Evolutionary conservation across 2,888 invertebrate species (phyloP), one percentile per base, ranked within the genome.

Genomic region (Orchesellides sinensis): DNA sequence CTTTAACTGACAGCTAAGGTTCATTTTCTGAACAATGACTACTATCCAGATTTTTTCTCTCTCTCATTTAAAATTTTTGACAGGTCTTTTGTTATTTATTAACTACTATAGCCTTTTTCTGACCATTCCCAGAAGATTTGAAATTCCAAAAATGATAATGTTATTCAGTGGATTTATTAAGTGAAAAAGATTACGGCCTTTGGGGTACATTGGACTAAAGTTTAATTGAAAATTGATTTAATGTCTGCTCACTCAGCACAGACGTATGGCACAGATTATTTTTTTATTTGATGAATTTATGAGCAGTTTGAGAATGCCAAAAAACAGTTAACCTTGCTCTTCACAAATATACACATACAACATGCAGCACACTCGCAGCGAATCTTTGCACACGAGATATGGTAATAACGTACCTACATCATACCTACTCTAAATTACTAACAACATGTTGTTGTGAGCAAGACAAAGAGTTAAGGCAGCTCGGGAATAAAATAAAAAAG

Each of bases 161-260:
- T 54, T 45, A 61, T 54, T 68, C 40, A 61, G 5, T 29, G 32
- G 10, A 61, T 32, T 40, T 21, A 63, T 61, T 23, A 40, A 35
- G 63, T 63, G 35, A 40, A 35, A n/a, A 63, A 49, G 35, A 23
- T 8, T 23, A 21, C 5, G 25, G 10, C 25, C 4, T 8, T 1
- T 23, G n/a, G 25, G 25, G 23, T 19, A 40, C 25, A 12, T 72
- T 72, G 17, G 6, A 21, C 25, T n/a, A n/a, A 25, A 17, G 52
- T 59, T 68, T 77, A 77, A 77, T 77, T 66, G 75, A 77, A 77
- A 77, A 68, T 77, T 77, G 75, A 77, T 77, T 77, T 77, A 77
- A 68, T 40, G 59, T 66, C 56, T 68, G 47, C 40, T 45, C 45
- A 56, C 65, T 29, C 29, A n/a, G 10, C 17, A 47, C 8, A 56